phyloP scores from a whole-genome alignment of 1,140 invertebrate genomes.

The Drosophila elegans region DNA sequence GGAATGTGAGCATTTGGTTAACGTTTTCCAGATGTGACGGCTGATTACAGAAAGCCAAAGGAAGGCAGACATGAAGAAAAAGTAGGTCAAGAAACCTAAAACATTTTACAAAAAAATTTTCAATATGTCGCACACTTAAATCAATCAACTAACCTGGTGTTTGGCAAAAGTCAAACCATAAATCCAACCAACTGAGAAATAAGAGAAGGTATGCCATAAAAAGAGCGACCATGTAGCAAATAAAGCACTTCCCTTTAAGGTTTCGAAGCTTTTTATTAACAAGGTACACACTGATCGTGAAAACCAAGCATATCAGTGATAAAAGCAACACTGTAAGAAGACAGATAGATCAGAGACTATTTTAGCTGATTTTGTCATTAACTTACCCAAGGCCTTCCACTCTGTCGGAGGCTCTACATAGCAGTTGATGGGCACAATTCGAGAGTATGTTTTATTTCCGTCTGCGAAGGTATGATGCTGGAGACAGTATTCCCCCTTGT shows the following conservation, averaged over 20 bases:
- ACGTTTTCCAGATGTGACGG: conserved; percentile 90
- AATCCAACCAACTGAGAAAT: conserved; percentile 80
- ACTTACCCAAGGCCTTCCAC: too few relatives aligned
- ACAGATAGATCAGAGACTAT: not conserved
- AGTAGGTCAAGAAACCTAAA: conserved; percentile 88
- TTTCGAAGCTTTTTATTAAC: conserved; percentile 89
- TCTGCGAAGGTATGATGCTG: conserved; percentile 23
- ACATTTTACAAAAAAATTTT: too few relatives aligned
- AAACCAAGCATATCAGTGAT: conserved; percentile 88
- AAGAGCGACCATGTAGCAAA: conserved; percentile 89
- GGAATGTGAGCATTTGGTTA: conserved; percentile 85
- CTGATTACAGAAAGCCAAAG: conserved; percentile 92
- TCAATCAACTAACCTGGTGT: not conserved
- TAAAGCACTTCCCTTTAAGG: conserved; percentile 89
- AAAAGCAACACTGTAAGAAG: conserved; percentile 86
- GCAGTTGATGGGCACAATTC: conserved; percentile 48
- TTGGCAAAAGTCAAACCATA: not conserved
- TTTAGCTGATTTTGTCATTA: not conserved
- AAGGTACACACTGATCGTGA: conserved; percentile 89
- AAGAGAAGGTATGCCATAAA: conserved; percentile 87
- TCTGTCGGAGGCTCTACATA: too few relatives aligned
- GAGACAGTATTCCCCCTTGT: conserved; percentile 65
- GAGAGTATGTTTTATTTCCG: not conserved
- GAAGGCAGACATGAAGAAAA: conserved; percentile 90
- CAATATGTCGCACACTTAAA: too few relatives aligned